Evolutionary conservation across 2,797 vertebrate species (phyloP).

Genomic region (Malurus leucopterus): DNA sequence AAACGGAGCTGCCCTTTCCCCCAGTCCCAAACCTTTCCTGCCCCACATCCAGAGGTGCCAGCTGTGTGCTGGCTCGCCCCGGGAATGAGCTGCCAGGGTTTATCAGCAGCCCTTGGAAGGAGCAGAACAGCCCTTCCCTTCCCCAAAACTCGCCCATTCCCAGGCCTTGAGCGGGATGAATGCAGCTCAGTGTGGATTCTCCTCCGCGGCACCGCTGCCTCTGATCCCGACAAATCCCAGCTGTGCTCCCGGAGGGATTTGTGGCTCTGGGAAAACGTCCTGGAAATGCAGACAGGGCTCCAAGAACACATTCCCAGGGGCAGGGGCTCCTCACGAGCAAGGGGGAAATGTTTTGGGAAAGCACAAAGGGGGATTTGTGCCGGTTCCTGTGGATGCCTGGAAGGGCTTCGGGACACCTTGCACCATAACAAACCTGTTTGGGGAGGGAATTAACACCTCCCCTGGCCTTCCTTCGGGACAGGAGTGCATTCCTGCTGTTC

Average conservation of each 20-base stretch:
- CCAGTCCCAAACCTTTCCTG: neutral
- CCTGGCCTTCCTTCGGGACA: neutral
- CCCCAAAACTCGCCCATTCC: neutral
- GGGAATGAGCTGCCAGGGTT: neutral
- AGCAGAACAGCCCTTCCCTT: neutral
- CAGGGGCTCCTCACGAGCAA: neutral
- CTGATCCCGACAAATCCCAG: neutral
- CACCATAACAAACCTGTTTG: constrained; percentile 12
- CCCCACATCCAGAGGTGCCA: neutral
- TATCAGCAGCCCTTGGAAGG: neutral
- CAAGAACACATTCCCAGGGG: neutral
- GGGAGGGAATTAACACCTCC: constrained; percentile 32
- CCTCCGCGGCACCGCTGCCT: neutral
- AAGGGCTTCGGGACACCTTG: constrained; percentile 10
- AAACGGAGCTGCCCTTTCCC: neutral
- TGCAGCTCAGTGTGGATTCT: constrained; percentile 3
- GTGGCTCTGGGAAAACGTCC: constrained; percentile 3
- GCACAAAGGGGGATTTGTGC: constrained; percentile 32
- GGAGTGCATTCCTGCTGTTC: neutral
- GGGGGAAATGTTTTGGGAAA: neutral
- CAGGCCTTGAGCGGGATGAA: neutral
- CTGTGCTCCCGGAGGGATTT: neutral
- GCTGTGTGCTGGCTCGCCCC: neutral
- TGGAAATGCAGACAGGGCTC: neutral
- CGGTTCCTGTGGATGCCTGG: neutral